phyloP scores from a whole-genome alignment of 2,797 vertebrate species.

The Acropternis orthonyx region DNA sequence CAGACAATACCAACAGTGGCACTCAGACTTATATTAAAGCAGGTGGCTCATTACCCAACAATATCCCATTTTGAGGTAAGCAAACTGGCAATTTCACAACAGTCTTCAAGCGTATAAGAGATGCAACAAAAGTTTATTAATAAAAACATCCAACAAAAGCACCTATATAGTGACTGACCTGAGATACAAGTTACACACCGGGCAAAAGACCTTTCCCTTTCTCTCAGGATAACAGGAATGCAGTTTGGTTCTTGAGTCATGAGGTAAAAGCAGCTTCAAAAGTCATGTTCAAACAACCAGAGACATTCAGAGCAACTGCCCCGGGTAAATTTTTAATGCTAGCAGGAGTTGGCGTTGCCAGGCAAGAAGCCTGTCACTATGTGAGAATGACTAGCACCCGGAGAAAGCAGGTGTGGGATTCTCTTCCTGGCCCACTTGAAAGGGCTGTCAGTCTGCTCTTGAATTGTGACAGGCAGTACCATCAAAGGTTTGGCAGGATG shows the following conservation, averaged over 20 bases:
- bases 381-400: neutral
- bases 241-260: neutral
- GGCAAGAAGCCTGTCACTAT: neutral
- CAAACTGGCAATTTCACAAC: neutral
- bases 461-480: slow-evolving; percentile 40
- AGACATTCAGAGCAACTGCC: slow-evolving; percentile 26
- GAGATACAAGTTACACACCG: neutral
- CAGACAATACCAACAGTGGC: neutral
- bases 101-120: neutral
- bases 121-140: neutral
- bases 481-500: slow-evolving; percentile 53
- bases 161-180: neutral
- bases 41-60: neutral
- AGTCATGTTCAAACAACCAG: neutral
- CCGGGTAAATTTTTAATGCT: slow-evolving; percentile 42
- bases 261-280: slow-evolving; percentile 9
- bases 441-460: neutral
- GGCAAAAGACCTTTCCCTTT: neutral
- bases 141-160: neutral
- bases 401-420: slow-evolving; percentile 30
- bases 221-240: neutral
- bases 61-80: neutral
- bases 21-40: neutral
- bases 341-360: neutral
- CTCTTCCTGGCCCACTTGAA: slow-evolving; percentile 31